Evolutionary conservation across 2,888 invertebrate species (phyloP), one percentile per base, ranked within the genome.

Genomic region (Hirudinaria manillensis): DNA sequence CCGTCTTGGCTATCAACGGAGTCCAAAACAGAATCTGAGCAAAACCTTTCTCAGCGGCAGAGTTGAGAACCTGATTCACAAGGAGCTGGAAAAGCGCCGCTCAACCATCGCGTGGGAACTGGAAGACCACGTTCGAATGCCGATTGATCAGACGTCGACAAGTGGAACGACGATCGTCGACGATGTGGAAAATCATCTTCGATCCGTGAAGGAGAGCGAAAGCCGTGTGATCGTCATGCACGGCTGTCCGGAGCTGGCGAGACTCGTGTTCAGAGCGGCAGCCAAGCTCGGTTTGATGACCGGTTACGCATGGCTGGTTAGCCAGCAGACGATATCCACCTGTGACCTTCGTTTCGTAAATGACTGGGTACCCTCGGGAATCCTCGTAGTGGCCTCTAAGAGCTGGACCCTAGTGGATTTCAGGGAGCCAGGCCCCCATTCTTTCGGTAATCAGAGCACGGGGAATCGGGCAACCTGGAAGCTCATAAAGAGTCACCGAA

Each of bases 151-250:
- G 13, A 45, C 45, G 45, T 16, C 45, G 45, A 4, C 45, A 16
- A 45, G 13, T 10, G 13, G 51, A 2, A 32, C 32, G 27, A 32
- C 24, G 24, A 73, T 38, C 16, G 65, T 45, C 13, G 70, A 70
- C 38, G 36, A 36, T 36, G 78, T 79, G 34, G 79, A 78, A 61
- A 67, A 75, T 72, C 73, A 77, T 53, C 73, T 79, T 36, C 75
- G 71, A 53, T 75, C 73, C 24, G 73, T 79, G 34, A 72, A 74
- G 29, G 79, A 78, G 71, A 78, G 77, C 75, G 55, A 78, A 45
- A 77, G 78, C 7, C 76, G 78, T 16, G 75, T 84, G 65, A 80
- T 83, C 75, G 78, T 84, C 3, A 77, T 84, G 34, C 83, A 83
- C 77, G 77, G 81, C 55, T 80, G 80, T 71, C 77, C 80, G 7